Base-by-base conservation (phyloP, 2,797 vertebrate genomes). In the Poecile montanus region DNA sequence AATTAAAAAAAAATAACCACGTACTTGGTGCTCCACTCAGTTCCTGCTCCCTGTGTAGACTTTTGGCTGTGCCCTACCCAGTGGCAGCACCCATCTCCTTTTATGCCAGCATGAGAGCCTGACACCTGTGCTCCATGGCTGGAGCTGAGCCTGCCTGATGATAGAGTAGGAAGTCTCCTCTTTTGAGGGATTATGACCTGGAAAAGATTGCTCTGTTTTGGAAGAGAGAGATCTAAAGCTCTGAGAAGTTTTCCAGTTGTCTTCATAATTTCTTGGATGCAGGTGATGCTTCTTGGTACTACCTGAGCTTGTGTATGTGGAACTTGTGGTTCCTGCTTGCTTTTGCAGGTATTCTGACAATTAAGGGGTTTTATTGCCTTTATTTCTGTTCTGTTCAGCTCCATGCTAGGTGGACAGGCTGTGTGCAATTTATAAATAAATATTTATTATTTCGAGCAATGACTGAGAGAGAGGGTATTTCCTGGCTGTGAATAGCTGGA, bases 391-490 rank as follows among this genome's bases (percentile, higher is more conserved):
- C 42, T n/a, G 22, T 58, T 80, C 23, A 80, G 44, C 42, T 23
- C 73, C 0, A 2, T 77, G 54, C 62, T 77, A 61, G 58, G 42
- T 48, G 60, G 93, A 42, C 48, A 60, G 60, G 17, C 66, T 79
- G 78, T 0, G 0, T 58, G 65, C 84, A 83, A 56, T 82, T 92
- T 96, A 94, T 96, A 96, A 96, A 97, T 95, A 96, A 73, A 47
- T 96, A 80, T 90, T 88, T 88, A 93, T 96, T 93, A 93, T 94
- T 96, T 87, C 73, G 86, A 94, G 91, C 68, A 77, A 87, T 95
- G 95, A 94, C 92, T 92, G 93, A 85, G 80, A 68, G 77, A 67
- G 80, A 65, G 94, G 82, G 87, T 58, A 95, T 94, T 96, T 96
- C 90, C 93, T 96, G 93, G 63, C 88, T 88, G 54, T 5, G 38